Base-by-base conservation (phyloP, 2,797 vertebrate genomes). In the Melanogrammus aeglefinus region DNA sequence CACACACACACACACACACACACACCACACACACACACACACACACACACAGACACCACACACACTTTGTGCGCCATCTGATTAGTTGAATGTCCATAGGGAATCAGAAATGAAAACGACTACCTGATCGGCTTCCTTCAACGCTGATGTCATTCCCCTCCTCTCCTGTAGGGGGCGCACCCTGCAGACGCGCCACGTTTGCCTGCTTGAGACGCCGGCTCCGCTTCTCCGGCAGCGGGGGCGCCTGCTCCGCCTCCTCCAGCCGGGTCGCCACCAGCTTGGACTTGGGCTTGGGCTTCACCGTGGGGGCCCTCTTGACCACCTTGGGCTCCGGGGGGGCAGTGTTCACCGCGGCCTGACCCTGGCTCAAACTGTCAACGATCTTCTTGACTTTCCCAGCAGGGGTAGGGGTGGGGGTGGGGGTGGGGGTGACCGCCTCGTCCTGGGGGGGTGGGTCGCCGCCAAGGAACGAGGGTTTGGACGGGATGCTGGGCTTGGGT, bases 301-400 rank as follows among this genome's bases (percentile, higher is more conserved):
- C 1, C 0, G 85, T 86, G 0, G 93, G 93, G 0, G 90, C 85
- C 75, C 79, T 87, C 72, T 81, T 92, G 18, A 74, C 0, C 35
- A 2, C 77, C 69, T 36, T 88, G 0, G 2, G 3, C 4, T 78
- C n/a, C 2, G 78, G 9, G 0, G 77, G 24, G 0, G 79, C 82
- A 1, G 85, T 44, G 0, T 1, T 36, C 0, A 1, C 0, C 7
- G 3, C 29, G 0, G 16, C 3, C 4, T 89, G 87, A 29, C 91
- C 80, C 72, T 86, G 86, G 83, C 84, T 92, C 13, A 95, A 94
- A 76, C 84, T 92, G 77, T 81, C 88, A 36, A 94, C 92, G 2
- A 95, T 94, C 4, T 86, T 87, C 79, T 92, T 93, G 13, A 95
- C 94, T 24, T 94, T 94, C 21, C 91, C 93, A 0, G 79, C 86